Conservation (phyloP, 2,888 invertebrate genomes). For the Tolmerus cingulatus region DNA sequence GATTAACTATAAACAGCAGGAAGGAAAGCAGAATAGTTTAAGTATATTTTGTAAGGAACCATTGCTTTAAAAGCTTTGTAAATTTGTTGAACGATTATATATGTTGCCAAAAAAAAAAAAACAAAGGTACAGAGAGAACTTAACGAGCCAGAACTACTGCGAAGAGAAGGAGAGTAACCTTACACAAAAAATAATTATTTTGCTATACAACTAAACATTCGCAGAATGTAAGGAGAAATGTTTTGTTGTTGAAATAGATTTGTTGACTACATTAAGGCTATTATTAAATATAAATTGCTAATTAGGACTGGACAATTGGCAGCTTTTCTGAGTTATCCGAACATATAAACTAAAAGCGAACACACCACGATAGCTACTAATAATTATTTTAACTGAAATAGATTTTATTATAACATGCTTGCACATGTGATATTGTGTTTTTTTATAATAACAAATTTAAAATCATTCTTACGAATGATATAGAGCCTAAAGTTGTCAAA, state of each 20-base stretch:
- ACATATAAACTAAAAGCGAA: background rate
- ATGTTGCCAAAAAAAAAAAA: slow-evolving; percentile 24
- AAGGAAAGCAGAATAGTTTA: slow-evolving; percentile 1
- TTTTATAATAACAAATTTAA: background rate
- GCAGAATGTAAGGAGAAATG: background rate
- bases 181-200: slow-evolving; percentile 9
- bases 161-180: background rate
- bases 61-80: slow-evolving; percentile 36
- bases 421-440: background rate
- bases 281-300: background rate
- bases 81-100: slow-evolving; percentile 36
- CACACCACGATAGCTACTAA: background rate
- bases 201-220: slow-evolving; percentile 18
- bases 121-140: background rate
- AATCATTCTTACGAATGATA: background rate
- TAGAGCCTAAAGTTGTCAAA: background rate
- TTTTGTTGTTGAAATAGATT: slow-evolving; percentile 29
- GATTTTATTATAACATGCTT: background rate
- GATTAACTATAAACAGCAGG: background rate
- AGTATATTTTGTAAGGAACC: slow-evolving; percentile 29
- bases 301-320: slow-evolving; percentile 17
- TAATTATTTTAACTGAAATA: background rate
- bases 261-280: slow-evolving; percentile 19
- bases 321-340: slow-evolving; percentile 2
- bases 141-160: background rate